Percentiles rank a stretch among this genome's conserved stretches.
Conservation (phyloP, 92 coral and sea anemone genomes). For the Palythoa caribaeorum region DNA sequence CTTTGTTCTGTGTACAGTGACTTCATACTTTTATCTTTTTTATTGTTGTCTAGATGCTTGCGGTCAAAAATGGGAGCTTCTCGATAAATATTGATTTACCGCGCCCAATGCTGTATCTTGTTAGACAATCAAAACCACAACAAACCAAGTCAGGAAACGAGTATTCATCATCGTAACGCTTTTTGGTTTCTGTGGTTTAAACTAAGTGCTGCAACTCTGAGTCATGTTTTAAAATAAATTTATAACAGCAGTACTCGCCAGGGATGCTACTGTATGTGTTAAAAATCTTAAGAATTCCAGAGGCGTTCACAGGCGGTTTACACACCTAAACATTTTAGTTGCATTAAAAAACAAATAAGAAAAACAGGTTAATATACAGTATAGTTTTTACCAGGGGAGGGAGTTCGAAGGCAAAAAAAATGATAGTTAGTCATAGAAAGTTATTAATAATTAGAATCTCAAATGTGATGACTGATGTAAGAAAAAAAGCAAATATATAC, state of each 20-base stretch:
- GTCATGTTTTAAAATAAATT: background rate
- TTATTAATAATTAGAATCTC: too few species aligned
- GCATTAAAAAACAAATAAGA: background rate
- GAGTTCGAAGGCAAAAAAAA: too few species aligned
- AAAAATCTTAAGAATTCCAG: slow-evolving; percentile 1
- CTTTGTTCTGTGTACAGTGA: background rate
- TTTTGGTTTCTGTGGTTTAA: background rate
- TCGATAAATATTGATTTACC: slow-evolving; percentile 13
- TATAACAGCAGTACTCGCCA: background rate
- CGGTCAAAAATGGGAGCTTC: slow-evolving; percentile 17
- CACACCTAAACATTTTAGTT: background rate
- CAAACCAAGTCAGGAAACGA: slow-evolving; percentile 33
- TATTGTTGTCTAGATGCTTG: slow-evolving; percentile 15
- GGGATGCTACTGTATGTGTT: background rate
- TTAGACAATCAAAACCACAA: slow-evolving; percentile 7
- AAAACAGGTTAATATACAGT: background rate
- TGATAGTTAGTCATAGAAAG: too few species aligned
- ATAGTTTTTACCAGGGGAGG: too few species aligned
- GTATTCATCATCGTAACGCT: background rate
- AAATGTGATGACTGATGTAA: too few species aligned
- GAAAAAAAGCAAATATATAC: too few species aligned
- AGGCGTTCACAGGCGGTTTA: background rate
- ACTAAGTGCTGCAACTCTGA: background rate
- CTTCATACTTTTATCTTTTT: slow-evolving; percentile 10
- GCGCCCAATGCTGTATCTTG: slow-evolving; percentile 16